Evolutionary conservation across 1,140 invertebrate species (phyloP).

Genomic region (Pseudomyrmex pallidus): DNA sequence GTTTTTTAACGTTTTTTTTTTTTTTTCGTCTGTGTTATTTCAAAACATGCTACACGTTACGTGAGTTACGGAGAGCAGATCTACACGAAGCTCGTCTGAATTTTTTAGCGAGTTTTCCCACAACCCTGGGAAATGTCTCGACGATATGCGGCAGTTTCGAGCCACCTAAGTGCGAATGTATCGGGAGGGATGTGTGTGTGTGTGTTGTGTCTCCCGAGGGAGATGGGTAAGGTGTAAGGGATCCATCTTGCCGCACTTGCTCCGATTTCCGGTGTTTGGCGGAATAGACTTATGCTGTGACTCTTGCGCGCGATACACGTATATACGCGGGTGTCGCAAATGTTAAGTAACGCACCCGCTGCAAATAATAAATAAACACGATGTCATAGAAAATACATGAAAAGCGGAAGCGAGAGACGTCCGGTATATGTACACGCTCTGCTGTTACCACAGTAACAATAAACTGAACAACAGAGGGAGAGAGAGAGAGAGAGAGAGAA

Average conservation of each 20-base stretch:
- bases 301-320: not conserved
- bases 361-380: slow-evolving; percentile 53
- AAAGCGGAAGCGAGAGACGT: not conserved
- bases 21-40: not conserved
- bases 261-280: slow-evolving; percentile 27
- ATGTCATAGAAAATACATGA: slow-evolving; percentile 27
- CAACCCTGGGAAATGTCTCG: not conserved
- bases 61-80: too few relatives aligned
- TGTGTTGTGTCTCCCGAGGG: not conserved
- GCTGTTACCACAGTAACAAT: not conserved
- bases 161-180: not conserved
- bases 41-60: too few relatives aligned
- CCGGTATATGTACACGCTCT: not conserved
- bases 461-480: not conserved
- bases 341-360: slow-evolving; percentile 7
- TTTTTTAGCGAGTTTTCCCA: not conserved
- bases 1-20: not conserved
- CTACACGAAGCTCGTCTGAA: not conserved
- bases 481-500: too few relatives aligned
- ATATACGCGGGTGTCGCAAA: slow-evolving; percentile 21
- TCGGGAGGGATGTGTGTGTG: not conserved
- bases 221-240: not conserved
- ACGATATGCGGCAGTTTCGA: not conserved
- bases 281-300: slow-evolving; percentile 34
- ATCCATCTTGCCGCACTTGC: slow-evolving; percentile 8